Percentiles rank a stretch among this genome's conserved stretches.
phyloP scores from a whole-genome alignment of 2,113 vertebrate species.

The Dasyprocta punctata region DNA sequence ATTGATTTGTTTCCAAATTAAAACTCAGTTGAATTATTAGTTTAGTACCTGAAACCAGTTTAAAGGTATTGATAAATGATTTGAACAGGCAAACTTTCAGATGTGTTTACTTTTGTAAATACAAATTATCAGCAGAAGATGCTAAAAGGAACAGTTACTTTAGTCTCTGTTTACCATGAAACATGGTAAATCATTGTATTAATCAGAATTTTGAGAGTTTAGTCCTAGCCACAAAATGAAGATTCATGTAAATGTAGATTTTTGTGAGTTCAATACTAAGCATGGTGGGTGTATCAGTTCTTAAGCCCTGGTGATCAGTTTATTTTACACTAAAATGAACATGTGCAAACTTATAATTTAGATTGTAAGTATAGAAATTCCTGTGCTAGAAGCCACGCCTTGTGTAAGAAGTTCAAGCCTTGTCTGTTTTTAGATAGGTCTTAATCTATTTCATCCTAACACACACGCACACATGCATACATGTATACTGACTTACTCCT shows the following conservation, averaged over 20 bases:
- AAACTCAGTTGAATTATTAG: slow-evolving; percentile 36
- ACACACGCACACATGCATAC: background rate
- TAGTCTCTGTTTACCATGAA: slow-evolving; percentile 36
- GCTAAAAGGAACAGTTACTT: background rate
- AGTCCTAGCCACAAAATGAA: background rate
- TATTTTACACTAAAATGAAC: slow-evolving; percentile 32
- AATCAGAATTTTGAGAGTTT: slow-evolving; percentile 34
- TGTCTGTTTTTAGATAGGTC: background rate
- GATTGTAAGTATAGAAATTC: background rate
- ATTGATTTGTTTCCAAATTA: background rate
- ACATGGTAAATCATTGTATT: background rate
- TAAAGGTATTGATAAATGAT: slow-evolving; percentile 45
- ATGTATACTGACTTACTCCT: background rate
- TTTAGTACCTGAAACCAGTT: slow-evolving; percentile 5
- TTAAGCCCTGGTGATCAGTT: background rate
- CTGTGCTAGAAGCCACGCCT: background rate
- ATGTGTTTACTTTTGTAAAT: slow-evolving; percentile 46
- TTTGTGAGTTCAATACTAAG: slow-evolving; percentile 27
- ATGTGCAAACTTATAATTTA: background rate
- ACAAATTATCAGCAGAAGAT: slow-evolving; percentile 40
- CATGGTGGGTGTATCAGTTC: background rate
- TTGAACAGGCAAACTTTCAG: slow-evolving; percentile 6
- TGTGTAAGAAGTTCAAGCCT: background rate
- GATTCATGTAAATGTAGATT: slow-evolving; percentile 29
- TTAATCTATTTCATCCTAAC: background rate